Base-by-base conservation (phyloP, 2,888 invertebrate species). In the Phengaris arion region DNA sequence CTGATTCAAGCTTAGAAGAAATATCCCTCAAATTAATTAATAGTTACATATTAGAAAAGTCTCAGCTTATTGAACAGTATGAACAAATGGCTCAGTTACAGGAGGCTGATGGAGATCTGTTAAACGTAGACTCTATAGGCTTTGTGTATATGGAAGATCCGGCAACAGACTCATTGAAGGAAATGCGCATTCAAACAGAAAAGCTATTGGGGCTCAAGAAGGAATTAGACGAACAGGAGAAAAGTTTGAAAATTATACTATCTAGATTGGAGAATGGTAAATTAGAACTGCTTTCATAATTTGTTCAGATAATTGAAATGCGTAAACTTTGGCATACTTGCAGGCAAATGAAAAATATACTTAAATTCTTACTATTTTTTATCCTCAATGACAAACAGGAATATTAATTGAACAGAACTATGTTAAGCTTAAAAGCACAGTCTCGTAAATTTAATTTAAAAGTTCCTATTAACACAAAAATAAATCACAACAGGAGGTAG, bases 1-100 rank as follows among this genome's bases (percentile, higher is more conserved):
- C 93, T 0, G 94, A 95, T 81, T 91, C 95, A 45, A 97, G 96
- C 83, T 90, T 97, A 79, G 97, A 97, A 83, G 96, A 97, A 85
- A 96, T 97, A 81, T 96, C 96, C 0, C 87, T 97, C 51, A 96
- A 96, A 86, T 86, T 96, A 76, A 95, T 96, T 55, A 95, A 95
- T 79, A 96, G 95, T 85, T 95, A 96, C 81, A 94, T 95, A 80
- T 94, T 95, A 85, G 96, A 96, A 81, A 96, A 96, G 83, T 94
- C 94, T 68, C 96, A 96, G 83, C 85, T 96, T 68, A 96, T 96
- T 78, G 94, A 95, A 76, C 95, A 96, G 82, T 95, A 94, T 89
- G 94, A 95, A 78, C 94, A 96, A 91, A 96, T 96, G 94, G 88
- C 94, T 48, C 95, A 95, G 81, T 86, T 95, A 46, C 95, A 96